Base-by-base conservation (phyloP, 1,140 invertebrate genomes). In the Drosophila jambulina region DNA sequence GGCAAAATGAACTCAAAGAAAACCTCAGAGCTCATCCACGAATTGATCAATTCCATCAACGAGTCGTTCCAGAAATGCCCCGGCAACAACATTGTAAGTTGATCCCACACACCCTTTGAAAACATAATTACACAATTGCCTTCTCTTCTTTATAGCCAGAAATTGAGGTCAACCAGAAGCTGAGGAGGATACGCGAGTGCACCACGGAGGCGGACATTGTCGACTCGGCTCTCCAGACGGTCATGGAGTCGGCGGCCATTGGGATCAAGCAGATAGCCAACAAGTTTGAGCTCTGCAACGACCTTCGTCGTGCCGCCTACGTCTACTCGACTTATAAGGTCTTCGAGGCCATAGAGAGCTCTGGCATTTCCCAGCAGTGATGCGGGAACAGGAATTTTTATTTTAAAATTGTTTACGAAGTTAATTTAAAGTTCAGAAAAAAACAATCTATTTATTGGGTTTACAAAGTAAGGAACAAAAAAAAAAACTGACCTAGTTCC, bases 301-400 rank as follows among this genome's bases (percentile, higher is more conserved):
- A 98, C 93, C 83, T 98, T 17, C 94, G 97, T 29, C 97, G 96
- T 25, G 97, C 97, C 21, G 97, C 97, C 4, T 98, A 97, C 92
- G 95, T 97, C 36, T 96, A 95, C 51, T 94, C 97, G 2, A 96
- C 98, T 45, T 95, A 96, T 75, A 98, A 97, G 90, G 97, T 98
- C 71, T 98, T 97, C 92, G 94, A 94, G 67, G 96, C 96, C 6
- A 96, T 97, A 84, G 95, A 95, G 80, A 96, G 96, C 79, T 95
- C 96, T 60, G 97, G 97, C 0, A 84, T 92, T 12, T 87, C 91
- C 2, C 86, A 91, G 19, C 82, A 91, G 27, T 90, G 58, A 43
- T 10, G 6, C 15, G 6, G 29, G 13, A 34, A 0, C 12, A 34
- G 4, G 1, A 8, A 21, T 51, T 25, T 21, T 40, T 17, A 19